Evolutionary conservation across 2,113 vertebrate species (phyloP).

Genomic region (Dissostichus mawsoni): DNA sequence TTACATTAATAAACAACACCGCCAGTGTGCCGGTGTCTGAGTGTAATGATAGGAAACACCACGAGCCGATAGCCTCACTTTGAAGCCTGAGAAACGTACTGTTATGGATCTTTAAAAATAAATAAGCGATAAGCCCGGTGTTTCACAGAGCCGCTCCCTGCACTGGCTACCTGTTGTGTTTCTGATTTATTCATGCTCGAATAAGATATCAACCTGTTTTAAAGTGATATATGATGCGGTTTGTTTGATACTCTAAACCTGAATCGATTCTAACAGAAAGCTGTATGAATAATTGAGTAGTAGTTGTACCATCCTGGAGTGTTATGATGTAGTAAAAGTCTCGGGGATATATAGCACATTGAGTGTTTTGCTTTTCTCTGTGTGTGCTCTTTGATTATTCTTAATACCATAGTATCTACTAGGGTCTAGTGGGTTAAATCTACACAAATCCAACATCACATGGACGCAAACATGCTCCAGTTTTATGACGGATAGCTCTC

Average conservation of each 20-base stretch:
- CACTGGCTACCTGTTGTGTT: neutral
- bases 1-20: slow-evolving; percentile 57
- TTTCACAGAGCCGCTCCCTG: neutral
- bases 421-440: neutral
- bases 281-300: slow-evolving; percentile 33
- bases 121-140: neutral
- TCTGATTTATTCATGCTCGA: neutral
- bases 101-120: neutral
- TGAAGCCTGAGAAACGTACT: too few species aligned
- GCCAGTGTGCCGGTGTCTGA: slow-evolving; percentile 9
- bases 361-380: too few species aligned
- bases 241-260: neutral
- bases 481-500: neutral
- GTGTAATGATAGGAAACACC: too few species aligned
- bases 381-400: neutral
- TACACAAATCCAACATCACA: neutral
- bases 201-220: neutral
- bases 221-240: neutral
- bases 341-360: neutral
- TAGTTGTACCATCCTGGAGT: slow-evolving; percentile 14
- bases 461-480: neutral
- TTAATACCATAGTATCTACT: neutral
- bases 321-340: slow-evolving; percentile 19
- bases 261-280: neutral
- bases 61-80: too few species aligned